phyloP scores from a whole-genome alignment of 2,797 vertebrate genomes.

The Anguilla anguilla region DNA sequence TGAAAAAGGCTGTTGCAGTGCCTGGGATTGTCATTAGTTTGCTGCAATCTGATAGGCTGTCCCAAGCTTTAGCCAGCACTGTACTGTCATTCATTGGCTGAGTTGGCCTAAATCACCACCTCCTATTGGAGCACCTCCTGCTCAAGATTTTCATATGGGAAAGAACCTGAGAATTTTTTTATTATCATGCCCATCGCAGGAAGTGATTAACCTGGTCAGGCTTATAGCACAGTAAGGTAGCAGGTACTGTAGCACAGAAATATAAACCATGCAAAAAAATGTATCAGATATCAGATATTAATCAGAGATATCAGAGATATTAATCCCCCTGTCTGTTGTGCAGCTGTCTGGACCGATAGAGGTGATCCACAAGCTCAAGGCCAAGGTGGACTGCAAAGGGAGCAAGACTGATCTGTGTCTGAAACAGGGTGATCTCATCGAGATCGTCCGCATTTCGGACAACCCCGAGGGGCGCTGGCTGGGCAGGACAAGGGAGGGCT shows the following conservation, averaged over 20 bases:
- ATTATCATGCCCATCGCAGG: not conserved
- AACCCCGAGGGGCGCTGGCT: conserved; percentile 93
- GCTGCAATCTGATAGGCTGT: not conserved
- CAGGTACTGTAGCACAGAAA: not conserved
- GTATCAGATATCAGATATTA: too few species aligned
- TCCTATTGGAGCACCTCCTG: not conserved
- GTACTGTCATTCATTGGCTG: not conserved
- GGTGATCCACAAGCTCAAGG: conserved; percentile 79
- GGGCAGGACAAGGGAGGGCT: conserved; percentile 76
- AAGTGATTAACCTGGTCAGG: not conserved
- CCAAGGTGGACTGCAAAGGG: conserved; percentile 73
- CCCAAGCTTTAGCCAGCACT: not conserved
- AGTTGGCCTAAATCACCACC: not conserved
- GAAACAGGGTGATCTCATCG: conserved; percentile 82
- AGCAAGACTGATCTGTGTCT: conserved; percentile 81
- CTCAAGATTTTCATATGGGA: not conserved
- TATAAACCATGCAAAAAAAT: not conserved
- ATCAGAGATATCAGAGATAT: not conserved
- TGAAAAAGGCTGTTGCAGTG: too few species aligned
- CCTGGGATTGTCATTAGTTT: not conserved
- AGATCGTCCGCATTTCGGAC: conserved; percentile 84
- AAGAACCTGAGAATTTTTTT: not conserved
- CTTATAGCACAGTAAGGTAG: not conserved
- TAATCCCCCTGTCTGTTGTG: conserved; percentile 32
- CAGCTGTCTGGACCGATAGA: conserved; percentile 78